Conservation (phyloP, 2,888 invertebrate species). For the Amiota mariae region DNA sequence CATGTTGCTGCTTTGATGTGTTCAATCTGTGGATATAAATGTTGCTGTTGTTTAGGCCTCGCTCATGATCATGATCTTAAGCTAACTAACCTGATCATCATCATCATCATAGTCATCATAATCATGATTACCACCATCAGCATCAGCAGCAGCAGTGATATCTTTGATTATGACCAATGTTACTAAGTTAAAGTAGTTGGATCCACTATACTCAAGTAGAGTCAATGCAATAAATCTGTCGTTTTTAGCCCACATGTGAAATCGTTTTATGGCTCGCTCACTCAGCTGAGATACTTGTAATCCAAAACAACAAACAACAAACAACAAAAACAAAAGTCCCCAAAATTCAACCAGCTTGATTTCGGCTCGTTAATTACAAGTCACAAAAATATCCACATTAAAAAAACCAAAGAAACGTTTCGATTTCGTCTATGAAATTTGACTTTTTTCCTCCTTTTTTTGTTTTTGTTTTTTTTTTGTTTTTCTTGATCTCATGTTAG, state of each 20-base stretch:
- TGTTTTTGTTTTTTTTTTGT: constrained; percentile 8
- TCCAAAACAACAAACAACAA: constrained; percentile 1
- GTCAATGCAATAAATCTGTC: constrained; percentile 56
- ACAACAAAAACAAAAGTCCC: not conserved
- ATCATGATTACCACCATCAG: not conserved
- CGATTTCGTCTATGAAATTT: constrained; percentile 15
- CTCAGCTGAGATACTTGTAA: not conserved
- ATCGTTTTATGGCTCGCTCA: constrained; percentile 24
- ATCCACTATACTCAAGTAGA: constrained; percentile 28
- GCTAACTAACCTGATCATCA: not conserved
- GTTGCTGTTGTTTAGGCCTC: constrained; percentile 36
- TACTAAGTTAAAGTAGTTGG: not conserved
- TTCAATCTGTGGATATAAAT: not conserved
- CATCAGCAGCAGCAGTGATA: not conserved
- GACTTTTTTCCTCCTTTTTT: not conserved
- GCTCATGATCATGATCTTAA: constrained; percentile 25
- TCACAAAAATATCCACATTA: not conserved
- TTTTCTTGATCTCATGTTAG: constrained; percentile 32
- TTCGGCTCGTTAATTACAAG: constrained; percentile 6
- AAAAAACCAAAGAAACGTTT: constrained; percentile 5
- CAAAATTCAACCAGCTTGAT: not conserved
- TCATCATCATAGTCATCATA: constrained; percentile 15
- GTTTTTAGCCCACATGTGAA: constrained; percentile 59
- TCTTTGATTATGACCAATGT: constrained; percentile 1
- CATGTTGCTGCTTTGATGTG: constrained; percentile 58